Base-by-base conservation (phyloP, 2,113 vertebrate genomes). In the Scophthalmus maximus region DNA sequence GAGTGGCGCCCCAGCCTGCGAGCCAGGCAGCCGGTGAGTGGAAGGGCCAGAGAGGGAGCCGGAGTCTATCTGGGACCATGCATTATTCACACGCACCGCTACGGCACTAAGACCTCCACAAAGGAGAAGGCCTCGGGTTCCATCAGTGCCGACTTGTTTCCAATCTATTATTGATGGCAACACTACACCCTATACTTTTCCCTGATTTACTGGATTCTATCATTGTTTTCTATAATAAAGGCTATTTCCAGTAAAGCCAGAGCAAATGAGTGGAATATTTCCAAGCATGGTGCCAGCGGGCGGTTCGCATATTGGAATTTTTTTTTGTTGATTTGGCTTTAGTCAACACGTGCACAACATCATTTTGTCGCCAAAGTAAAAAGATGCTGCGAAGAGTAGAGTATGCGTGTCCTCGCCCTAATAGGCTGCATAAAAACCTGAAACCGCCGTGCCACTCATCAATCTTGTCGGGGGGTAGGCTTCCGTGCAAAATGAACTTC, bases 91-190 rank as follows among this genome's bases (percentile, higher is more conserved):
- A 84, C 40, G 81, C 78, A 78, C 81, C 77, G 86, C 86, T 91
- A 89, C 78, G 91, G 91, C 88, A 85, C 89, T 82, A 90, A 90
- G 86, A 87, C 89, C 88, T 89, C 82, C 87, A 86, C 87, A 91
- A 87, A 92, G 79, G 80, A 83, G 26, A 87, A 88, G 88, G 91
- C 89, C 92, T 91, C 78, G 68, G 82, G 87, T 91, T 89, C 88
- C 92, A 90, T 89, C 87, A 89, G 88, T 64, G 88, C 77, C 78
- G 78, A 91, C 91, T 90, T 89, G 85, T 90, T 90, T 90, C 84
- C 89, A 87, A 91, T 92, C 90, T 88, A 92, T 93, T 92, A 92
- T 92, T 90, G 90, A 92, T 91, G 88, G 88, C 77, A 89, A 89
- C 76, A 87, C 85, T 91, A 91, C 90, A 90, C 89, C 86, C 86